Evolutionary conservation across 2,888 invertebrate genomes (phyloP).

Genomic region (Lapara coniferarum): DNA sequence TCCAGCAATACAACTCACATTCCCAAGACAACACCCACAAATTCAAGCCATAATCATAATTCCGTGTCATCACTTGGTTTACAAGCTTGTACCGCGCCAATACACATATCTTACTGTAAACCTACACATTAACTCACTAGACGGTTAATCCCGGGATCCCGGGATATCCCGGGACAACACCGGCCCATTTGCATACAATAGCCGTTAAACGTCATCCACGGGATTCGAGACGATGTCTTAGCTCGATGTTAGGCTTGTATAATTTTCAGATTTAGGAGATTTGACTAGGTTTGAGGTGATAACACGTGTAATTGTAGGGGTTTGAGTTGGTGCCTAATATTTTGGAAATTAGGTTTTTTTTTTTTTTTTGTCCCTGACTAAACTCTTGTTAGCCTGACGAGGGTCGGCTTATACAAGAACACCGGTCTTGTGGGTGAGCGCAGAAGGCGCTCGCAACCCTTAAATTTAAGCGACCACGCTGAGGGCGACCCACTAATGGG

Average conservation of each 20-base stretch:
- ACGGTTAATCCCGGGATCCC: slow-evolving; percentile 49
- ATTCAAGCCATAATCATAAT: slow-evolving; percentile 2
- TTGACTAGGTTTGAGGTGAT: slow-evolving; percentile 28
- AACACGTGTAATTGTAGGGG: slow-evolving; percentile 7
- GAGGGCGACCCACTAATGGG: too few relatives aligned
- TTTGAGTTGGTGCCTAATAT: neutral
- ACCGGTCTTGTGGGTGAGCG: too few relatives aligned
- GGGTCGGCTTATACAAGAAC: too few relatives aligned
- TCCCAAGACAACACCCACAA: slow-evolving; percentile 5
- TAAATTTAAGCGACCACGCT: too few relatives aligned
- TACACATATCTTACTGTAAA: slow-evolving; percentile 44
- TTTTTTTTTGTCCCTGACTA: too few relatives aligned
- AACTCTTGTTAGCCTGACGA: too few relatives aligned
- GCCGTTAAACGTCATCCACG: slow-evolving; percentile 75
- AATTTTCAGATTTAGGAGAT: slow-evolving; percentile 36
- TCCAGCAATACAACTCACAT: neutral
- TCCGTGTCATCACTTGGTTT: slow-evolving; percentile 7
- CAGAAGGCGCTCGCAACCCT: too few relatives aligned
- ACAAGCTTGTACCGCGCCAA: slow-evolving; percentile 33
- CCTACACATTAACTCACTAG: slow-evolving; percentile 41
- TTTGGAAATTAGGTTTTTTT: neutral
- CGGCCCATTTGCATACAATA: slow-evolving; percentile 72
- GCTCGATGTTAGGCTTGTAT: slow-evolving; percentile 30
- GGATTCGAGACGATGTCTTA: slow-evolving; percentile 70
- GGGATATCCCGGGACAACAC: slow-evolving; percentile 63